Evolutionary conservation across 1,140 invertebrate genomes (phyloP).

Genomic region (Apis mellifera): Amel_HAv3.1 CM009937.2:7118001-7118500

Average conservation of each 20-base stretch:
- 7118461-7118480: conserved; percentile 43
- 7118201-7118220: background rate
- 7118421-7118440: conserved; percentile 13
- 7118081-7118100: too few species aligned
- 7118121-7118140: background rate
- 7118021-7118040: too few species aligned
- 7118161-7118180: background rate
- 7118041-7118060: too few species aligned
- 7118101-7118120: background rate
- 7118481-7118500: conserved; percentile 28
- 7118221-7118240: background rate
- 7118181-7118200: background rate
- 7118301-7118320: conserved; percentile 7
- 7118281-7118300: conserved; percentile 4
- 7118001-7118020: too few species aligned
- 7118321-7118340: conserved; percentile 27
- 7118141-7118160: background rate
- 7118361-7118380: conserved; percentile 16
- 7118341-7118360: conserved; percentile 30
- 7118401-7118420: background rate
- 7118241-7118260: background rate
- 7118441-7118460: conserved; percentile 45
- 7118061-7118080: too few species aligned
- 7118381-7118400: conserved; percentile 38
- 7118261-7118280: conserved; percentile 19